These are phyloP conservation scores for Notospermus geniculatus DNA, from an alignment of 1,140 invertebrate genomes.

Conservation along the genomic window DNA sequence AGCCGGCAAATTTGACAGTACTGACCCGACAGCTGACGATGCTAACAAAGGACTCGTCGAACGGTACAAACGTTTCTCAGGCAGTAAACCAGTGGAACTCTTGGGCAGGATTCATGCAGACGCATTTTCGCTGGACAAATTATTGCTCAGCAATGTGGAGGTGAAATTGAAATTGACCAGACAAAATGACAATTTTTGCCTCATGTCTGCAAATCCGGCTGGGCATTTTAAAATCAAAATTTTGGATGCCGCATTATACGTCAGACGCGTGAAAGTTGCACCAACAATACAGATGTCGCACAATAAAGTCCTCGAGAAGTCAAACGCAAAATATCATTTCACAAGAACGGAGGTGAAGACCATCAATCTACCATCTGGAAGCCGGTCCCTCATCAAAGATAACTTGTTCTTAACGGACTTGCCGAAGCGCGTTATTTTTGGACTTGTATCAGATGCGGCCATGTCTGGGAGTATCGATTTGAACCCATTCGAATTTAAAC, in stretches of 20 bases:
- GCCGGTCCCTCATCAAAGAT: no score
- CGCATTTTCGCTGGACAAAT: background rate
- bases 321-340: conserved; percentile 2
- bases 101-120: background rate
- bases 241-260: background rate
- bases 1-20: background rate
- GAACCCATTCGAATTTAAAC: no score
- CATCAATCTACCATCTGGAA: background rate
- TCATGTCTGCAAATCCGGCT: background rate
- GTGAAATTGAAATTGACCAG: background rate
- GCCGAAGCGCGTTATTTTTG: no score
- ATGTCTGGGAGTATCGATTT: no score
- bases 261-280: background rate
- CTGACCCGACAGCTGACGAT: background rate
- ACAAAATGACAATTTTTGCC: background rate
- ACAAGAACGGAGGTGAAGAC: background rate
- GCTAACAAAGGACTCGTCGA: background rate
- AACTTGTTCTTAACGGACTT: no score
- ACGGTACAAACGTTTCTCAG: background rate
- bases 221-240: background rate
- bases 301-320: background rate
- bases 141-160: background rate
- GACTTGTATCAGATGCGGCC: no score
- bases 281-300: background rate
- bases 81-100: background rate